phyloP scores from a whole-genome alignment of 1,140 invertebrate species.

The Trachymyrmex septentrionalis region DNA sequence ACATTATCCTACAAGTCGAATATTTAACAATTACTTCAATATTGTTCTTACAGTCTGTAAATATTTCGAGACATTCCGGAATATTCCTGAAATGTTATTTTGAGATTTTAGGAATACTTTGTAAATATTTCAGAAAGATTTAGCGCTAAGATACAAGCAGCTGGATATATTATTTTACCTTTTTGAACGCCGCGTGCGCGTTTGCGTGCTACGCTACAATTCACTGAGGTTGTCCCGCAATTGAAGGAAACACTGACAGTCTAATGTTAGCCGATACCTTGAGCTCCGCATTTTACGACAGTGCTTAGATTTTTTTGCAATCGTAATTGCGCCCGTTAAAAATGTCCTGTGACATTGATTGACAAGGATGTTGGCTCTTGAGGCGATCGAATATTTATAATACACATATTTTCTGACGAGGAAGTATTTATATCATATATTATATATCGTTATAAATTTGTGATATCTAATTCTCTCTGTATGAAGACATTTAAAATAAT shows the following conservation, averaged over 20 bases:
- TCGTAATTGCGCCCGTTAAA: not conserved
- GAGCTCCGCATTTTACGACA: constrained; percentile 17
- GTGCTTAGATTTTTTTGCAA: constrained; percentile 5
- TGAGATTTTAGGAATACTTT: too few relatives aligned
- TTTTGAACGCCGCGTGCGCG: not conserved
- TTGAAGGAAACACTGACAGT: constrained; percentile 33
- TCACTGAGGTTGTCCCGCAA: constrained; percentile 16
- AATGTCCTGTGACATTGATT: constrained; percentile 7
- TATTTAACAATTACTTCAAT: too few relatives aligned
- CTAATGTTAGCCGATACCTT: constrained; percentile 28
- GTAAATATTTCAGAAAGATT: too few relatives aligned
- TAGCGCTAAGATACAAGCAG: too few relatives aligned
- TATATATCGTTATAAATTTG: not conserved
- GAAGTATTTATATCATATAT: not conserved
- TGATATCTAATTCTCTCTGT: not conserved
- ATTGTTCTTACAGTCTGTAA: too few relatives aligned
- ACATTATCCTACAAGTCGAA: too few relatives aligned
- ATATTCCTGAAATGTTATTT: too few relatives aligned
- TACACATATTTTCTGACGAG: not conserved
- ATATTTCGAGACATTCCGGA: too few relatives aligned
- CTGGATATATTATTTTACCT: not conserved
- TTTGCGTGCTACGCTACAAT: not conserved
- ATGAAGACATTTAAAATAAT: not conserved
- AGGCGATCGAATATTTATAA: not conserved
- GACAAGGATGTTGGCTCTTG: not conserved